Base-by-base conservation (phyloP, 2,113 vertebrate genomes). In the Alligator sinensis region DNA sequence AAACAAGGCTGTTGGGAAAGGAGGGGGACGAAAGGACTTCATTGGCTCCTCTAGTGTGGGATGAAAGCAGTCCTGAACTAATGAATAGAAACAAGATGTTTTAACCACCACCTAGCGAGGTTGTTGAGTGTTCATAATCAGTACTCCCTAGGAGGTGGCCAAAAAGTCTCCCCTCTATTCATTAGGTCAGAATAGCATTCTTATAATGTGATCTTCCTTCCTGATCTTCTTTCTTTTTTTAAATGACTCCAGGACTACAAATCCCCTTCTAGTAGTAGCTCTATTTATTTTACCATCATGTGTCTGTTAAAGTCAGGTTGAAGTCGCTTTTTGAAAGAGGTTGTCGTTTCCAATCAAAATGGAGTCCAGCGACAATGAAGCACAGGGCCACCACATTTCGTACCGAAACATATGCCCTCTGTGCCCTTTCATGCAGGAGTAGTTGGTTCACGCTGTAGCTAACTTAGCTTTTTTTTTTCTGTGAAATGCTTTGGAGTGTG, bases 61-160 rank as follows among this genome's bases (percentile, higher is more conserved):
- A 97, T 96, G 96, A 97, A 96, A 94, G 82, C 85, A 82, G 90
- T 3, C 17, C 87, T 59, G 89, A 96, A 96, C 77, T 96, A 92
- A 96, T 96, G 95, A 97, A 96, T 96, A 92, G 96, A 96, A 96
- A 96, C 96, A 96, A 97, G 97, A 97, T 96, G 88, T 96, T 95
- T 92, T 96, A 89, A 92, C 94, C 83, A 88, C 94, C 93, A 96
- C 92, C 96, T 89, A 92, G 95, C 89, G 96, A 94, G 94, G 92
- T 62, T 90, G 93, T 94, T 94, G 93, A 96, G 94, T 96, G 94
- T 86, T 96, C 94, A 82, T 92, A 96, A 96, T 95, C 93, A 96
- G 77, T 34, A 89, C 96, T 94, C 96, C 94, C 91, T 95, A 96
- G 97, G 97, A 96, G 96, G 95, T 96, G 97, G 97, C 94, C 97